A percentile compares a stretch with the other conserved stretches of the same genome.
These are phyloP conservation scores for Petrophora chlorosata DNA, from an alignment of 2,888 invertebrate genomes.

Conservation along the genomic window DNA sequence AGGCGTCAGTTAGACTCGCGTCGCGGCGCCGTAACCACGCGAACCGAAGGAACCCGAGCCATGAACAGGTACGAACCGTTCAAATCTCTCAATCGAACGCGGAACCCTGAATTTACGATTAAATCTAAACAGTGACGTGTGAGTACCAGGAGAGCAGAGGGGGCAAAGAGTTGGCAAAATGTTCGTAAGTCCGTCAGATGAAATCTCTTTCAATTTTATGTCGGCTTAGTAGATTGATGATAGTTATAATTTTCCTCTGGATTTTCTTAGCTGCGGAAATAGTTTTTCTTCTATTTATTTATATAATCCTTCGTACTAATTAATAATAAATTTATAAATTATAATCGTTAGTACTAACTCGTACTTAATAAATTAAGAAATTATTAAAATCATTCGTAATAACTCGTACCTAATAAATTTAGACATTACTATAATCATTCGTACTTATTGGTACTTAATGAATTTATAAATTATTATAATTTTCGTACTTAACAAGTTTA, in stretches of 20 bases:
- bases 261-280: too few species aligned
- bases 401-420: too few species aligned
- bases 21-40: conserved; percentile 48
- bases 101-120: conserved; percentile 2
- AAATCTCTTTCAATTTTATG: conserved; percentile 3
- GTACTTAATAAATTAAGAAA: too few species aligned
- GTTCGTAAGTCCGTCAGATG: conserved; percentile 6
- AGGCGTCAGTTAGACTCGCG: conserved; percentile 59
- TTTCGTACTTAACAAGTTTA: too few species aligned
- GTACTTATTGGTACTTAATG: too few species aligned
- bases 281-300: too few species aligned
- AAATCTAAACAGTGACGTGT: conserved; percentile 3
- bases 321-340: too few species aligned
- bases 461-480: too few species aligned
- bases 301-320: too few species aligned
- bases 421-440: too few species aligned
- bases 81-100: conserved; percentile 6
- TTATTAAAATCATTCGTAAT: too few species aligned
- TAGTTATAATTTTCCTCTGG: background rate
- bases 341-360: too few species aligned
- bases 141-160: conserved; percentile 9
- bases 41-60: conserved; percentile 41
- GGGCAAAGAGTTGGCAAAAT: conserved; percentile 4
- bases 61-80: conserved; percentile 57
- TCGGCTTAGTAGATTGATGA: conserved; percentile 5